phyloP scores from a whole-genome alignment of 2,113 vertebrate species.

The Axis porcinus region DNA sequence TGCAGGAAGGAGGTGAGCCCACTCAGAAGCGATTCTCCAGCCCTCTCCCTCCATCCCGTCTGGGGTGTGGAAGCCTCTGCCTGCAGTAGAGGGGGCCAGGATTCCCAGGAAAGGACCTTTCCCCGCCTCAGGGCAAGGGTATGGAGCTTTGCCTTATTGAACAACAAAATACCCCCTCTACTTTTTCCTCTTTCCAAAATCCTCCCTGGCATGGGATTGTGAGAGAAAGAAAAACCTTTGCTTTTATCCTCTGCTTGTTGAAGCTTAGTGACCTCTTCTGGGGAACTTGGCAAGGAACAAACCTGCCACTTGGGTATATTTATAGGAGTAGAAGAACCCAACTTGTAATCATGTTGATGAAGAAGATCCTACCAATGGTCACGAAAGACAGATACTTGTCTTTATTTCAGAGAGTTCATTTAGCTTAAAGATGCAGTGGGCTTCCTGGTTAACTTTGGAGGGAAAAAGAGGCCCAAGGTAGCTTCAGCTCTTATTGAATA shows the following conservation, averaged over 20 bases:
- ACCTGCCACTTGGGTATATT: background rate
- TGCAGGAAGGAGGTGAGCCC: background rate
- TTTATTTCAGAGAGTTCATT: background rate
- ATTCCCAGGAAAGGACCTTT: background rate
- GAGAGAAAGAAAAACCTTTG: background rate
- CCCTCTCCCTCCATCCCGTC: background rate
- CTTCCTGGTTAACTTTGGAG: background rate
- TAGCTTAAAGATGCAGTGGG: background rate
- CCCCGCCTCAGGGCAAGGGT: background rate
- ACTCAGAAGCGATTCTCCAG: background rate
- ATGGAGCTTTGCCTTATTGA: background rate
- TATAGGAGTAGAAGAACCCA: background rate
- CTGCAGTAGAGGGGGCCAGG: background rate
- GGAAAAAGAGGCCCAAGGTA: background rate
- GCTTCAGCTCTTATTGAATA: background rate
- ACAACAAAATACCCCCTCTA: background rate
- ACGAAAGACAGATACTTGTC: background rate
- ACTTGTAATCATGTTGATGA: background rate
- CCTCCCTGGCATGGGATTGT: background rate
- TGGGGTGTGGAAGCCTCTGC: background rate
- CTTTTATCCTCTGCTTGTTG: background rate
- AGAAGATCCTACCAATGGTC: background rate
- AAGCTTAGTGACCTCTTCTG: slow-evolving; percentile 44
- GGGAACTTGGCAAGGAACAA: background rate
- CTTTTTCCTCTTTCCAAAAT: background rate